These are phyloP conservation scores for Anguilla pacifica DNA, from an alignment of 2,797 vertebrate species.

Conservation along the genomic window DNA sequence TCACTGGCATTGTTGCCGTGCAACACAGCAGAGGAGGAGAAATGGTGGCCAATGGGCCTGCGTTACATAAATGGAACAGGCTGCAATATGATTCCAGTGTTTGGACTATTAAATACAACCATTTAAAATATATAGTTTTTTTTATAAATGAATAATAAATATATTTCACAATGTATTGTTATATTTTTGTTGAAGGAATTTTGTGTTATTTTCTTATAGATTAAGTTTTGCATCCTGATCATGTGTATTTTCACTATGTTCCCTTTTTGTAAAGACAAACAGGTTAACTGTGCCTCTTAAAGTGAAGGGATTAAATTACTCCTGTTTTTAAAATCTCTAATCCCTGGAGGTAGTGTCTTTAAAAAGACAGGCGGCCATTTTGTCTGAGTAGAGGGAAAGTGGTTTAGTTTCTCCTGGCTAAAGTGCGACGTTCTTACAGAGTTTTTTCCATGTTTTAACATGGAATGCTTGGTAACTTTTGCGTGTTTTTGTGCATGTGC, in stretches of 20 bases:
- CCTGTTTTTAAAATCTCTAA: background rate
- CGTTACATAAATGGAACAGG: background rate
- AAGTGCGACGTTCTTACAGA: background rate
- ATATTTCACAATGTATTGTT: no score
- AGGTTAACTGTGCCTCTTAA: background rate
- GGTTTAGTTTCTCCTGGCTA: background rate
- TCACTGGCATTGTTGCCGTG: background rate
- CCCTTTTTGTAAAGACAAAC: background rate
- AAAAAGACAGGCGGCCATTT: slow-evolving; percentile 4
- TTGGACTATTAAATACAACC: background rate
- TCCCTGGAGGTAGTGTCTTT: background rate
- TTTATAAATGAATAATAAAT: no score
- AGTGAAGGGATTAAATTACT: background rate
- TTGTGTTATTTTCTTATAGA: background rate
- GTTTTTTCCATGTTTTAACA: background rate
- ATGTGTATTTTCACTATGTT: background rate
- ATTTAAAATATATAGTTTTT: no score
- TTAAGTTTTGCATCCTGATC: background rate
- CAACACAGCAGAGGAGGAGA: background rate
- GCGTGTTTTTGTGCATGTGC: background rate
- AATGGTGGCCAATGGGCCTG: background rate
- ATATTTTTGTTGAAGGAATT: background rate
- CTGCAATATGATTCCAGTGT: background rate
- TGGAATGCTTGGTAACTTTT: background rate
- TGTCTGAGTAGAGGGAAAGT: background rate